phyloP scores from a whole-genome alignment of 2,888 invertebrate genomes.

The Acleris holmiana region DNA sequence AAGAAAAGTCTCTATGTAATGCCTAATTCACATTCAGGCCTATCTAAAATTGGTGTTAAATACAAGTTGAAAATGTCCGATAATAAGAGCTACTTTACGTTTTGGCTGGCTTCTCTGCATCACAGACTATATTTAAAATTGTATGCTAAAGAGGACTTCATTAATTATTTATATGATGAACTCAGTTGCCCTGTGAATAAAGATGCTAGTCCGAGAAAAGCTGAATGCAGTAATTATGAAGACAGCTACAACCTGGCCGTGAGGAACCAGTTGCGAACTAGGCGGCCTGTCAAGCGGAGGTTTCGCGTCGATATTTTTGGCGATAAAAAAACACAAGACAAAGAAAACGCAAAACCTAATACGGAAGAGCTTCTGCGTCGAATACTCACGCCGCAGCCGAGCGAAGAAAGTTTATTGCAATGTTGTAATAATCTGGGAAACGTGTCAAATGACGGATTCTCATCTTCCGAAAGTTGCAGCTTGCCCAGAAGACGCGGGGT shows the following conservation, averaged over 20 bases:
- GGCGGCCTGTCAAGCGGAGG: slow-evolving; percentile 78
- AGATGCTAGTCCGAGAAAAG: slow-evolving; percentile 58
- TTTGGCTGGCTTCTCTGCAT: slow-evolving; percentile 90
- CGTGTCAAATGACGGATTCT: slow-evolving; percentile 75
- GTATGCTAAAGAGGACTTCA: slow-evolving; percentile 88
- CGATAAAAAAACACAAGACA: slow-evolving; percentile 85
- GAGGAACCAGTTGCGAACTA: slow-evolving; percentile 68
- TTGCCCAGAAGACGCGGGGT: slow-evolving; percentile 86
- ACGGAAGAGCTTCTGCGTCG: slow-evolving; percentile 72
- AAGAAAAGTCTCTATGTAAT: slow-evolving; percentile 88
- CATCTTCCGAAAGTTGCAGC: slow-evolving; percentile 79
- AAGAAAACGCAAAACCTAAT: slow-evolving; percentile 88
- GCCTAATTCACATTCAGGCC: slow-evolving; percentile 80
- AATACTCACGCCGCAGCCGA: slow-evolving; percentile 66
- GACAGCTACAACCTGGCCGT: slow-evolving; percentile 81
- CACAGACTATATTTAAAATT: slow-evolving; percentile 90
- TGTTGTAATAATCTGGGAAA: slow-evolving; percentile 58
- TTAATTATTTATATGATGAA: slow-evolving; percentile 86
- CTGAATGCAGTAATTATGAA: slow-evolving; percentile 77
- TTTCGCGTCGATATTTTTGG: slow-evolving; percentile 79
- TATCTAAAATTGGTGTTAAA: slow-evolving; percentile 86
- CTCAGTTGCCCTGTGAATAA: slow-evolving; percentile 81
- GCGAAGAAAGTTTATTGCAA: slow-evolving; percentile 58
- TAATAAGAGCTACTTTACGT: slow-evolving; percentile 90
- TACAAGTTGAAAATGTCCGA: slow-evolving; percentile 90